Base-by-base conservation (phyloP, 2,113 vertebrate species). In the Casuarius casuarius region DNA sequence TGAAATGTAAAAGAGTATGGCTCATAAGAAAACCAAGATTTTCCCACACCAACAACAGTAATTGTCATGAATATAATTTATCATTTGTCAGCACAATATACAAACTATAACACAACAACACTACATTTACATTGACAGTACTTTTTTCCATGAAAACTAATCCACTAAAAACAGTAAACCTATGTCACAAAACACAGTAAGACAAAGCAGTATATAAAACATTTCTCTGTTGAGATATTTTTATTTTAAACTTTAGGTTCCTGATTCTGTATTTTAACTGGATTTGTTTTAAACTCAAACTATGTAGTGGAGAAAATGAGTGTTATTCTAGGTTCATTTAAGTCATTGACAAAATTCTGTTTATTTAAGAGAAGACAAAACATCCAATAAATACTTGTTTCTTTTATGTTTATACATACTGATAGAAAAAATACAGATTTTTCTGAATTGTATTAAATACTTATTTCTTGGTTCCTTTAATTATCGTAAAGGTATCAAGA, bases 1-100 rank as follows among this genome's bases (percentile, higher is more conserved):
- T 89, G 35, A 95, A 85, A 95, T 90, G 44, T 51, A 94, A 80
- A 94, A 80, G 3, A 92, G 29, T 83, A 90, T 83, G 44, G 6
- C 35, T 91, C 3, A 35, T 56, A 67, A 70, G 51, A 76, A 97
- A 97, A 68, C 10, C 8, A 9, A 52, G 82, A 94, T 95, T 97
- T 97, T 80, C 46, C 51, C 14, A 88, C 22, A 90, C 56, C 48
- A 92, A 87, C 89, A 97, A 94, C 88, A 86, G 33, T 62, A 94
- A 93, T 92, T 96, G 48, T 90, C 91, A 87, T 68, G 38, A 83
- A 80, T 61, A 88, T 93, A 3, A 95, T 97, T 97, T 97, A 87
- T 95, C 92, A 88, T 94, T 54, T 92, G 14, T 86, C 95, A 95
- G 71, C 42, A 29, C 87, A 89, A 86, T 94, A 87, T 58, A 89